Conservation (phyloP, 2,113 vertebrate genomes). For the Brachypteracias leptosomus region DNA sequence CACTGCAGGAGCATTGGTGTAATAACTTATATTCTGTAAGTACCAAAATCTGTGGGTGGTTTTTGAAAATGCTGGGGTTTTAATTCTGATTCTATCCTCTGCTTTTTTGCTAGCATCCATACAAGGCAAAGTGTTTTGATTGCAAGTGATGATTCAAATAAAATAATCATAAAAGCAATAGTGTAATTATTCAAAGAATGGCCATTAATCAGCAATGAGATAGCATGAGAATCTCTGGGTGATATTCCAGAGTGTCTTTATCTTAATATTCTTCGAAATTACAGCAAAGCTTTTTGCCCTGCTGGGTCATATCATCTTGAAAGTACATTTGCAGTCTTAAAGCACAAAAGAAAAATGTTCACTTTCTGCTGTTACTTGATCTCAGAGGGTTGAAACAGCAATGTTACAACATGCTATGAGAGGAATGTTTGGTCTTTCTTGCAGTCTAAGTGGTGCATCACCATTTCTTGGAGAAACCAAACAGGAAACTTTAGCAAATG, state of each 20-base stretch:
- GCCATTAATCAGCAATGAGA: not conserved
- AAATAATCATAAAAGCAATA: not conserved
- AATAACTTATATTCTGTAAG: conserved; percentile 89
- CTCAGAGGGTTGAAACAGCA: not conserved
- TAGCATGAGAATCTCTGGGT: not conserved
- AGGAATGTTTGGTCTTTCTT: not conserved
- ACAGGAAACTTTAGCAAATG: conserved; percentile 95
- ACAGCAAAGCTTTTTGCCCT: not conserved
- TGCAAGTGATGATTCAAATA: not conserved
- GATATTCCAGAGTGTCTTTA: not conserved
- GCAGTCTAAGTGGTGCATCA: conserved; percentile 92
- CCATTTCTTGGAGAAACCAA: conserved; percentile 97
- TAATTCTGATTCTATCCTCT: not conserved
- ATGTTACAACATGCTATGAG: not conserved
- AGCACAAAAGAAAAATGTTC: not conserved
- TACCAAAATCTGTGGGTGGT: conserved; percentile 44
- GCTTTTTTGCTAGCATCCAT: not conserved
- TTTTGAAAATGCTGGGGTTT: not conserved
- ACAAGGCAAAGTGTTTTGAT: not conserved
- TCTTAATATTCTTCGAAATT: not conserved
- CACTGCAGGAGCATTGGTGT: conserved; percentile 84
- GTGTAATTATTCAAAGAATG: not conserved
- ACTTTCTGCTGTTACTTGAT: not conserved
- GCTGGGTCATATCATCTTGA: not conserved
- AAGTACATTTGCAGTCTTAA: not conserved